Percentiles rank a stretch among this genome's conserved stretches.
phyloP scores from a whole-genome alignment of 2,797 vertebrate species.

The Acanthurus tractus region DNA sequence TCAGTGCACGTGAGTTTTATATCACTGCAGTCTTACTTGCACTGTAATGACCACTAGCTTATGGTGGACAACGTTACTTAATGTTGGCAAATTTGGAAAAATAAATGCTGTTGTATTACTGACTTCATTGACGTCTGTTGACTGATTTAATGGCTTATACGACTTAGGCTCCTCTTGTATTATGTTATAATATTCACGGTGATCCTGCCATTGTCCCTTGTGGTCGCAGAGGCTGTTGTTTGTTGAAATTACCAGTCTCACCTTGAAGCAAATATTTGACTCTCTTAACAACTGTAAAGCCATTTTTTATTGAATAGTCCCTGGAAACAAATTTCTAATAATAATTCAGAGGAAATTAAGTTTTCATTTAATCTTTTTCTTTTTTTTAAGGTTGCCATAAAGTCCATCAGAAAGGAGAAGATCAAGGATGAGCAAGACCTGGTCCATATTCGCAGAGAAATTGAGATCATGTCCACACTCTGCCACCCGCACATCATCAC shows the following conservation, averaged over 20 bases:
- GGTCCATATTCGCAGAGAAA: conserved; percentile 95
- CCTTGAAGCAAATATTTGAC: neutral
- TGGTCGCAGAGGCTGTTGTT: neutral
- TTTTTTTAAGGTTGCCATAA: conserved; percentile 93
- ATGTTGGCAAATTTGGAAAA: too few species aligned
- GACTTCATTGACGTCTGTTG: too few species aligned
- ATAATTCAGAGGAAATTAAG: neutral
- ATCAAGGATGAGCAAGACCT: conserved; percentile 97
- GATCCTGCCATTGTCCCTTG: too few species aligned
- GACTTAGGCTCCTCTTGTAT: too few species aligned
- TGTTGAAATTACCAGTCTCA: neutral
- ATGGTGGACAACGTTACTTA: neutral
- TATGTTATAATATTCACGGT: too few species aligned
- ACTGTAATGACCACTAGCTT: neutral
- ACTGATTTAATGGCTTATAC: too few species aligned
- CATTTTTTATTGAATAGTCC: neutral
- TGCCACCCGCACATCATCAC: conserved; percentile 96
- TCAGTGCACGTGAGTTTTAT: neutral
- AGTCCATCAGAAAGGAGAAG: conserved; percentile 96
- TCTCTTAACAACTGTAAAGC: neutral
- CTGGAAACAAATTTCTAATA: neutral
- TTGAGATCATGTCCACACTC: conserved; percentile 98
- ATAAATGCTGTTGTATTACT: too few species aligned
- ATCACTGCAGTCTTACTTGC: neutral
- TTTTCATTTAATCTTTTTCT: too few species aligned